These are phyloP conservation scores for Galerucella nymphaeae DNA, from an alignment of 2,888 invertebrate genomes.

Conservation along the genomic window DNA sequence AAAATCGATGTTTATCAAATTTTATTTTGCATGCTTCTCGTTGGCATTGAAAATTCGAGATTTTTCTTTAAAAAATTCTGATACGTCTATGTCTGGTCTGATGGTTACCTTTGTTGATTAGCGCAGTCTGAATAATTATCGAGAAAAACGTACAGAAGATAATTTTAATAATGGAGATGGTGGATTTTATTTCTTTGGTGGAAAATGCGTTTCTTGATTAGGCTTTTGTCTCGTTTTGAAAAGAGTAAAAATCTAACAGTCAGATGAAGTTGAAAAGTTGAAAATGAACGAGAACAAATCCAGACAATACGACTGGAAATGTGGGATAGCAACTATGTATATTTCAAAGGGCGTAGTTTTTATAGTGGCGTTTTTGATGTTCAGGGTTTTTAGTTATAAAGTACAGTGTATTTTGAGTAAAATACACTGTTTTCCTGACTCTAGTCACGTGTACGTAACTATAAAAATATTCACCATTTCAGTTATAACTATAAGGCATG, in stretches of 20 bases:
- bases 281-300: slow-evolving; percentile 24
- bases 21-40: no score
- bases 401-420: no score
- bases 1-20: no score
- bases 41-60: background rate
- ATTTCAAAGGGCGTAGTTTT: slow-evolving; percentile 1
- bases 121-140: background rate
- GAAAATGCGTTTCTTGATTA: slow-evolving; percentile 33
- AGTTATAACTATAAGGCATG: no score
- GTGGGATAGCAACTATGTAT: slow-evolving; percentile 12
- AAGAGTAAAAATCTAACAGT: slow-evolving; percentile 30
- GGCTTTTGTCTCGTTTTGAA: slow-evolving; percentile 31
- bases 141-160: slow-evolving; percentile 5
- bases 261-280: slow-evolving; percentile 34
- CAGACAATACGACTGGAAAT: slow-evolving; percentile 26
- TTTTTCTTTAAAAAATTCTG: background rate
- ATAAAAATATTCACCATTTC: no score
- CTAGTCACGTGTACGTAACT: no score
- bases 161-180: slow-evolving; percentile 32
- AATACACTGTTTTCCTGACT: no score
- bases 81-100: background rate
- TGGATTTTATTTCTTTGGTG: slow-evolving; percentile 27
- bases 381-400: background rate
- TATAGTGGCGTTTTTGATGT: background rate
- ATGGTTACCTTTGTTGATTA: slow-evolving; percentile 8